phyloP scores from a whole-genome alignment of 2,113 vertebrate species.

The Alouatta palliata region DNA sequence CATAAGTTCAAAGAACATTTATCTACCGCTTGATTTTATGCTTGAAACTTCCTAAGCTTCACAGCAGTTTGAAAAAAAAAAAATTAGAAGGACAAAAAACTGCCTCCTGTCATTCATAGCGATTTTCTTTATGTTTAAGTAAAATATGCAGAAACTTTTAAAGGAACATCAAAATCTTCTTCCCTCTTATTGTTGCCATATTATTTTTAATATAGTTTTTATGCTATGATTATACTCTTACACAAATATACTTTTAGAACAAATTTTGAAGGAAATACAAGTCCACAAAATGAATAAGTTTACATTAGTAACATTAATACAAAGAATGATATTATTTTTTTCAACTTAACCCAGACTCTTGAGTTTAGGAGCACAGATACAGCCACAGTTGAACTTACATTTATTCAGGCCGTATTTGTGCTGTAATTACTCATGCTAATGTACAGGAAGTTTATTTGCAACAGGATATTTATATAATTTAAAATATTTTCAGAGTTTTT shows the following conservation, averaged over 20 bases:
- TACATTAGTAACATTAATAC: not conserved
- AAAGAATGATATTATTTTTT: not conserved
- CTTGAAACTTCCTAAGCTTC: slow-evolving; percentile 15
- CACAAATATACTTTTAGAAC: not conserved
- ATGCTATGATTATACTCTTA: not conserved
- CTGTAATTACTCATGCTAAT: not conserved
- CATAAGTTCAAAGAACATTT: slow-evolving; percentile 61
- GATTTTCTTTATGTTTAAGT: slow-evolving; percentile 20
- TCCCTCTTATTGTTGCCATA: not conserved
- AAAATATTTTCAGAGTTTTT: not conserved
- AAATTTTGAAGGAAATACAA: slow-evolving; percentile 4
- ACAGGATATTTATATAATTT: not conserved
- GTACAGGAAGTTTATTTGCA: not conserved
- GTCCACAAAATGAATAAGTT: not conserved
- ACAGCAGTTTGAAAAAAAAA: slow-evolving; percentile 8
- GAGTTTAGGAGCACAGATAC: not conserved
- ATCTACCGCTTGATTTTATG: slow-evolving; percentile 53
- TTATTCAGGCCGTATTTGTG: not conserved
- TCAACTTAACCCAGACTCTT: not conserved
- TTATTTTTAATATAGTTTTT: not conserved
- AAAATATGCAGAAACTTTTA: not conserved
- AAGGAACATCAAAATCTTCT: not conserved
- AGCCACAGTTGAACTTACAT: not conserved
- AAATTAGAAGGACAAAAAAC: not conserved
- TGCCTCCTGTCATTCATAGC: not conserved